phyloP scores from a whole-genome alignment of 2,888 invertebrate species.

The Timema podura region DNA sequence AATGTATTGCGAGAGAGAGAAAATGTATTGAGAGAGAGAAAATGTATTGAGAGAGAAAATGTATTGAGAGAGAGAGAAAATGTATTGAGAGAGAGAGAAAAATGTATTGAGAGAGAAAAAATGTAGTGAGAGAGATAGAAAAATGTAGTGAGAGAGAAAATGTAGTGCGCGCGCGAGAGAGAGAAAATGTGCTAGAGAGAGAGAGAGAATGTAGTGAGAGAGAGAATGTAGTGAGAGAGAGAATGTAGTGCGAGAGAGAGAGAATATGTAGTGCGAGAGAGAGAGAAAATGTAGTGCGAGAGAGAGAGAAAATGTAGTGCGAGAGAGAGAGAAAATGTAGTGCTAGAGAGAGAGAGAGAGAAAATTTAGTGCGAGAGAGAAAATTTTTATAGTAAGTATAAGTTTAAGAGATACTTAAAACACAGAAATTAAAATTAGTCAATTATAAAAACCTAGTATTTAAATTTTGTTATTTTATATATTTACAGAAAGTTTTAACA shows the following conservation, averaged over 20 bases:
- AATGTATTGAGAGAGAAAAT: no score
- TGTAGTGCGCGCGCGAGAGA: background rate
- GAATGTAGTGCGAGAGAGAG: background rate
- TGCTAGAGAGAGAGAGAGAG: constrained; percentile 1
- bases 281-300: background rate
- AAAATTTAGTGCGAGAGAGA: background rate
- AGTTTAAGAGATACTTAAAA: no score
- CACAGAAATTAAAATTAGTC: no score
- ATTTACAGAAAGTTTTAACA: no score
- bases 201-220: background rate
- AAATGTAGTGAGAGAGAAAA: constrained; percentile 40
- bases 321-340: background rate
- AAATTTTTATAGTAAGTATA: background rate
- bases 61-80: no score
- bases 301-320: background rate
- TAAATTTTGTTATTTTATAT: no score
- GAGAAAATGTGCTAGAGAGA: background rate
- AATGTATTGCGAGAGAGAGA: no score
- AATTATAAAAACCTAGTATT: no score
- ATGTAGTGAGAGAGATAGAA: no score
- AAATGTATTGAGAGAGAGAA: no score
- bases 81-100: no score
- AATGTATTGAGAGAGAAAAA: no score
- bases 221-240: background rate
- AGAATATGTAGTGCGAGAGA: background rate